These are phyloP conservation scores for Taphrorychus bicolor DNA, from an alignment of 2,888 invertebrate genomes.

Conservation along the genomic window DNA sequence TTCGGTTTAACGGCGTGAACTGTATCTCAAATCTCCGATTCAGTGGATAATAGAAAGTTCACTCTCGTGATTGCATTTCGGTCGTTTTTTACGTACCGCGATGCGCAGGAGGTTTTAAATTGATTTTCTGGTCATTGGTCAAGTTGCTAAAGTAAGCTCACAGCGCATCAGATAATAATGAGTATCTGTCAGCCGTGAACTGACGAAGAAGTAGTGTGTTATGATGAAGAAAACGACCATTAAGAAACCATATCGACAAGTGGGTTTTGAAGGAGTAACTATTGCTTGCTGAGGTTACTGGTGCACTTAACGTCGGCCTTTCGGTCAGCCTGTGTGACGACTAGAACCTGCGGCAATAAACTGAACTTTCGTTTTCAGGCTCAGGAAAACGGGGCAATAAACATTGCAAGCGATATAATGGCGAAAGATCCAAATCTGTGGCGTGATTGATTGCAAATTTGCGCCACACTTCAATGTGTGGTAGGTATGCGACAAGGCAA, in stretches of 20 bases:
- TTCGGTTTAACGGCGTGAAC: slow-evolving; percentile 36
- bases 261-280: not conserved
- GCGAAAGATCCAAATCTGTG: not conserved
- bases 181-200: not conserved
- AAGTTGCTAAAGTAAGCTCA: not conserved
- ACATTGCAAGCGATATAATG: not conserved
- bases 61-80: slow-evolving; percentile 5
- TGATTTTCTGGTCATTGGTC: not conserved
- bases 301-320: not conserved
- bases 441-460: not conserved
- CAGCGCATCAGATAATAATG: not conserved
- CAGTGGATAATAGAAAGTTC: slow-evolving; percentile 18
- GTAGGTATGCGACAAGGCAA: not conserved
- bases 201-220: not conserved
- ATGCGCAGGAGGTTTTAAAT: slow-evolving; percentile 2
- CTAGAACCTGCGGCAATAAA: not conserved
- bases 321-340: not conserved
- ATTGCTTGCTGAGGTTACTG: not conserved
- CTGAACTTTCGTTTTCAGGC: not conserved
- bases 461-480: not conserved
- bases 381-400: not conserved
- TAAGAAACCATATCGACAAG: not conserved
- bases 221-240: not conserved
- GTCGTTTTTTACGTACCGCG: not conserved
- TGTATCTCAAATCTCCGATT: slow-evolving; percentile 31